Base-by-base conservation (phyloP, 2,888 invertebrate genomes). In the Epinotia nisella region DNA sequence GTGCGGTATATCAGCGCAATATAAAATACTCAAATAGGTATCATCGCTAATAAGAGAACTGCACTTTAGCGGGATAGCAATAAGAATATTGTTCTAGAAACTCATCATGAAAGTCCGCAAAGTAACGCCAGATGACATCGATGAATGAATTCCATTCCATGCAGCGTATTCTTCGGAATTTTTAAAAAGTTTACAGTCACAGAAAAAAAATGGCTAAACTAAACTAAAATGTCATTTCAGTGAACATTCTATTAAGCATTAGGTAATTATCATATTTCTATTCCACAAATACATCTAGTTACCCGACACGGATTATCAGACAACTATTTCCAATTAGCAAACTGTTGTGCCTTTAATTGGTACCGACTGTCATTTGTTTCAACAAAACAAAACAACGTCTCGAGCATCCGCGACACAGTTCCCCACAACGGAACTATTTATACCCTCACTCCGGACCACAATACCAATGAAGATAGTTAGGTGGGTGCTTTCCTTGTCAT, bases 351-450 rank as follows among this genome's bases (percentile, higher is more conserved):
- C 51, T 51, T 51, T 64, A 51, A 64, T 64, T 64, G 51, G 29
- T 45, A 49, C 15, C n/a, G 62, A 29, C 62, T 51, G 29, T n/a
- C 41, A 49, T 62, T 49, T 45, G 49, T 17, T 29, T 17, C 61
- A 61, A 45, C n/a, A 62, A 24, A 61, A 45, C n/a, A 62, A 24
- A 49, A 49, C 9, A 17, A n/a, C 29, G 62, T 51, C 29, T 51
- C 29, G 61, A 51, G 62, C 62, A 49, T 10, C 51, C 24, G 62
- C 62, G 62, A 64, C 62, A 64, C 62, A 51, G 49, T 29, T 51
- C 51, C 62, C 62, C 29, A 64, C 62, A 64, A 64, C 17, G 29
- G 62, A 29, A 29, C 62, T 51, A 49, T 64, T 51, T 29, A 24
- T 29, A 64, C 24, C 21, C 21, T 13, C 45, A 24, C 15, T n/a